phyloP scores from a whole-genome alignment of 2,888 invertebrate genomes.

The Ophion obscuratus region DNA sequence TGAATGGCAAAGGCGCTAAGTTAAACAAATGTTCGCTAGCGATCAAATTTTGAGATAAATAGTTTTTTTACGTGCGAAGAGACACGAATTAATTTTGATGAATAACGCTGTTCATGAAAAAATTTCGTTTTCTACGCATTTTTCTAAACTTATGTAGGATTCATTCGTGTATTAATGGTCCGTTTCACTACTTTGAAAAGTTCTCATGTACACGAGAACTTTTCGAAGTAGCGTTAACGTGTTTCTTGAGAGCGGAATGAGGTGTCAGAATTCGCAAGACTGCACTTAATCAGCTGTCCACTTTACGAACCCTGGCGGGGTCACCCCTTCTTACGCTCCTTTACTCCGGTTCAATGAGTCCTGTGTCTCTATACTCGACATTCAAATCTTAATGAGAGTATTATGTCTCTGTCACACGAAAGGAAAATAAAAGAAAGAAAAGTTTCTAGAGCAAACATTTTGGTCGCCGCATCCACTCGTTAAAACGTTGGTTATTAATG shows the following conservation, averaged over 20 bases:
- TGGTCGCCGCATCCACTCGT: background rate
- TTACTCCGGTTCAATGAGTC: constrained; percentile 34
- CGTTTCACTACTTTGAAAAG: no score
- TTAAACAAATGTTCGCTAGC: background rate
- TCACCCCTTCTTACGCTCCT: background rate
- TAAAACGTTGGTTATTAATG: background rate
- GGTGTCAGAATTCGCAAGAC: constrained; percentile 59
- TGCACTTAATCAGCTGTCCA: constrained; percentile 63
- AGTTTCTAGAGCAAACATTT: background rate
- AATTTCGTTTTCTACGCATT: background rate
- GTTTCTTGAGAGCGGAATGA: constrained; percentile 41
- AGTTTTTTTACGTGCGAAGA: background rate
- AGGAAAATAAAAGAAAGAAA: constrained; percentile 9
- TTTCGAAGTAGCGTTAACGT: constrained; percentile 34
- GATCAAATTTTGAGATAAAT: background rate
- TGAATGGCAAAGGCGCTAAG: background rate
- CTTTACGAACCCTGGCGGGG: constrained; percentile 46
- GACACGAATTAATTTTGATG: background rate
- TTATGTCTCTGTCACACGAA: constrained; percentile 26
- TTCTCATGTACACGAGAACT: background rate
- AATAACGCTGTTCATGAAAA: background rate
- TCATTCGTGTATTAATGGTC: background rate
- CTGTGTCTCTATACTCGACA: constrained; percentile 21
- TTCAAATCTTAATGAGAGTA: constrained; percentile 43
- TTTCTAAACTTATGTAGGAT: background rate